phyloP scores from a whole-genome alignment of 2,113 vertebrate genomes.

The Tamias sibiricus region DNA sequence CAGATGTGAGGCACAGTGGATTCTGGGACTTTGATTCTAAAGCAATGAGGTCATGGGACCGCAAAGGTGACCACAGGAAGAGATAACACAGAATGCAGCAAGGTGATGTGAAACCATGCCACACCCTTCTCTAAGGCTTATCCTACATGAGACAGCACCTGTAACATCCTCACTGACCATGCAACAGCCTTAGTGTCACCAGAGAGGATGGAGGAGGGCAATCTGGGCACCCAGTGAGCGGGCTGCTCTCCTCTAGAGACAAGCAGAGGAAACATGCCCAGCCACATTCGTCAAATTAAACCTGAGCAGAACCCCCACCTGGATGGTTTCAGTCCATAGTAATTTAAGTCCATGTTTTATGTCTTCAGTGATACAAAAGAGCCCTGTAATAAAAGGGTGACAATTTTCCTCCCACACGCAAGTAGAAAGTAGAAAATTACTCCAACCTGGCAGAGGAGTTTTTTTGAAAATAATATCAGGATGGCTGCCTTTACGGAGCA shows the following conservation, averaged over 20 bases:
- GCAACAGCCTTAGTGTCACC: background rate
- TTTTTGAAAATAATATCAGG: slow-evolving; percentile 50
- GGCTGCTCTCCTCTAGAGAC: background rate
- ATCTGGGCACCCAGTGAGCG: fast-evolving
- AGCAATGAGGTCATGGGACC: background rate
- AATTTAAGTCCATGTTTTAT: slow-evolving; percentile 53
- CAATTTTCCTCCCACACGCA: slow-evolving; percentile 62
- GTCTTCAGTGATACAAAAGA: slow-evolving; percentile 60
- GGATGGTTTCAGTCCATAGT: background rate
- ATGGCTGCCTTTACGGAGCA: slow-evolving; percentile 27
- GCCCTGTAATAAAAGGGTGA: slow-evolving; percentile 61
- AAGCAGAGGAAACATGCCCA: background rate
- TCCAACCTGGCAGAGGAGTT: slow-evolving; percentile 2
- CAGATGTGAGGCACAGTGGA: background rate
- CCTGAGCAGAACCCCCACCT: background rate
- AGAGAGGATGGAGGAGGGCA: background rate
- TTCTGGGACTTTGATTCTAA: background rate
- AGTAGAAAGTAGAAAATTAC: slow-evolving; percentile 65
- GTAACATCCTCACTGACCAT: background rate
- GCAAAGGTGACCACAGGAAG: background rate
- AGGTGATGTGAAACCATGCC: background rate
- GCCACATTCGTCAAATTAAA: slow-evolving; percentile 22
- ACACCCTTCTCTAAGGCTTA: background rate
- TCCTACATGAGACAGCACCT: background rate
- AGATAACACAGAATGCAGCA: background rate